Evolutionary conservation across 2,797 vertebrate genomes (phyloP).

Genomic region (Loris lydekkerianus): DNA sequence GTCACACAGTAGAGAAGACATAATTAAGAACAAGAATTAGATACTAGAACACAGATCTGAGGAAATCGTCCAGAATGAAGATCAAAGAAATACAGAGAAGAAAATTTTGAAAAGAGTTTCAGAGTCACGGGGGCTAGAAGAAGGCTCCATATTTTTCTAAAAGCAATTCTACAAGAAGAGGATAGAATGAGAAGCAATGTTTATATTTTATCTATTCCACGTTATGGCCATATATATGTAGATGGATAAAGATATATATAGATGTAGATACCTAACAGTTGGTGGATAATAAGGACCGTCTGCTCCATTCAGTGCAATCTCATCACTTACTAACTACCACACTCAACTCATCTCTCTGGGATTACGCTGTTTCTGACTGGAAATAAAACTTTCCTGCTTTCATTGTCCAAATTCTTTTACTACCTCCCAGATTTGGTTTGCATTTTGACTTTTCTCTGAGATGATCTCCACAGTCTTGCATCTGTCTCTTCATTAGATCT

Average conservation of each 20-base stretch:
- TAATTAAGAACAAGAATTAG: neutral
- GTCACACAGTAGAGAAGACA: neutral
- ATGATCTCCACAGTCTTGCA: neutral
- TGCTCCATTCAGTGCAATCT: neutral
- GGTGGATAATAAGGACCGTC: neutral
- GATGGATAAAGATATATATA: neutral
- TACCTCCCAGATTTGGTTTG: neutral
- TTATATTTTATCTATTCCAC: neutral
- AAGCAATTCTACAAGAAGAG: neutral
- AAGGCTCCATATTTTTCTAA: neutral
- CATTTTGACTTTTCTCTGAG: neutral
- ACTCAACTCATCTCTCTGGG: neutral
- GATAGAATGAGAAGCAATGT: neutral
- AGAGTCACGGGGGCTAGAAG: neutral
- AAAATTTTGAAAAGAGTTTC: neutral
- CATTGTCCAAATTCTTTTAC: neutral
- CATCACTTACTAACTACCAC: neutral
- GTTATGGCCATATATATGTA: neutral
- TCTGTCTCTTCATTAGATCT: neutral
- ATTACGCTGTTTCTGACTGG: neutral
- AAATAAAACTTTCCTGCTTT: neutral
- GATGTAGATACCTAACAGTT: neutral
- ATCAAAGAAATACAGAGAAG: neutral
- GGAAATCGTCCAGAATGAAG: conserved; percentile 12
- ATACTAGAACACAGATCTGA: neutral